phyloP scores from a whole-genome alignment of 2,888 invertebrate species.

The Diarsia rubi region DNA sequence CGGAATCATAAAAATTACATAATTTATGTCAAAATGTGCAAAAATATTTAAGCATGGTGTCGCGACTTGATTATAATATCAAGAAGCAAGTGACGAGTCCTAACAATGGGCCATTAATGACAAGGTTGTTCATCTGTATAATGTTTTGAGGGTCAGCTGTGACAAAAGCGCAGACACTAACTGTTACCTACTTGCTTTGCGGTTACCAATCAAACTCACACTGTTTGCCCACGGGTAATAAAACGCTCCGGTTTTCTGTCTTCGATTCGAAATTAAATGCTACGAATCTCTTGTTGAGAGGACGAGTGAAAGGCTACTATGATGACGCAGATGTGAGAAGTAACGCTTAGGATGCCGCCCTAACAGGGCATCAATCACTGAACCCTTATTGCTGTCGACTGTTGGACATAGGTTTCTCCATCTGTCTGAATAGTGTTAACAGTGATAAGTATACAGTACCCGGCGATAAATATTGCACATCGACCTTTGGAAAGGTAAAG shows the following conservation, averaged over 20 bases:
- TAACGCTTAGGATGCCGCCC: not conserved
- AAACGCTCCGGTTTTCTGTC: too few species aligned
- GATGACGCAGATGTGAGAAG: not conserved
- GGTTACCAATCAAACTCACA: not conserved
- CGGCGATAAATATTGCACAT: too few species aligned
- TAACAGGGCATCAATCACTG: not conserved
- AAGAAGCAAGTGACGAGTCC: not conserved
- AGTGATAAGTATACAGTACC: too few species aligned
- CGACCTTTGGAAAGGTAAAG: too few species aligned
- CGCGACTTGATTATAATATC: conserved; percentile 7
- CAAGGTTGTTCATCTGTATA: conserved; percentile 15
- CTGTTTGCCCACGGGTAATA: not conserved
- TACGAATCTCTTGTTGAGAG: not conserved
- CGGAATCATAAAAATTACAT: not conserved
- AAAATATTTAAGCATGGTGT: not conserved
- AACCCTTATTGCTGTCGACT: not conserved
- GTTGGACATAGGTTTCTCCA: not conserved
- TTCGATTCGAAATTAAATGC: too few species aligned
- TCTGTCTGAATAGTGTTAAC: not conserved
- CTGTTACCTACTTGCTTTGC: not conserved
- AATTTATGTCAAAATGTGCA: not conserved
- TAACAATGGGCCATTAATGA: conserved; percentile 42
- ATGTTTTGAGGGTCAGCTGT: not conserved
- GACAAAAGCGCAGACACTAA: not conserved
- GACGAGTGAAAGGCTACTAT: not conserved